Conservation (phyloP, 1,140 invertebrate species). For the Lamellibrachia luymesi region DNA sequence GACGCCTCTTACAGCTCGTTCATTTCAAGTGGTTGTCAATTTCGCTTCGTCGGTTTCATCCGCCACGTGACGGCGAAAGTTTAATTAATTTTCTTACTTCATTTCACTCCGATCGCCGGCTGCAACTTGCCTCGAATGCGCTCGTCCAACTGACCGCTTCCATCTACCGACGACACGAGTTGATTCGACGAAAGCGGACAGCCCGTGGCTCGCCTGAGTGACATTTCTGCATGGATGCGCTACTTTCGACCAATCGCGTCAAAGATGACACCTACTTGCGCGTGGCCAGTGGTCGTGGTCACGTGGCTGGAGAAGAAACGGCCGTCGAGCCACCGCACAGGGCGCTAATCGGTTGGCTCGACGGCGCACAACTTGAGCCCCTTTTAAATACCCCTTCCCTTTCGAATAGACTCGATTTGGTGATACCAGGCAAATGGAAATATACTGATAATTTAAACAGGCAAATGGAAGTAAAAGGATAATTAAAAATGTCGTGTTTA, state of each 20-base stretch:
- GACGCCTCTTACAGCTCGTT: neutral
- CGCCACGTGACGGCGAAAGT: neutral
- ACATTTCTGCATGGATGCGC: neutral
- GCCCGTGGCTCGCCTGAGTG: neutral
- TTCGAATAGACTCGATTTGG: neutral
- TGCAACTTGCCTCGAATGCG: neutral
- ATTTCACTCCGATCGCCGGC: neutral
- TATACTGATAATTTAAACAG: neutral
- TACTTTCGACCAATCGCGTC: neutral
- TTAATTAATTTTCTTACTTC: conserved; percentile 3
- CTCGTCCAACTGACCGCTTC: neutral
- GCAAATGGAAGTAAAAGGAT: no score
- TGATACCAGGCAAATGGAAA: neutral
- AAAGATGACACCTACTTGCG: neutral
- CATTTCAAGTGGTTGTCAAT: neutral
- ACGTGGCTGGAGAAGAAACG: neutral
- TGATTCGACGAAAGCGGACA: neutral
- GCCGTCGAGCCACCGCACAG: neutral
- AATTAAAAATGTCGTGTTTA: no score
- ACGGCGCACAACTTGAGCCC: neutral
- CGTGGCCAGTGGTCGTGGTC: neutral
- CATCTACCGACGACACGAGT: neutral
- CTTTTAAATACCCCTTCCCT: neutral
- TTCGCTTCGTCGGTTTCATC: neutral
- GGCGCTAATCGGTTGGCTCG: neutral